phyloP scores from a whole-genome alignment of 1,140 invertebrate species.

The Galendromus occidentalis region DNA sequence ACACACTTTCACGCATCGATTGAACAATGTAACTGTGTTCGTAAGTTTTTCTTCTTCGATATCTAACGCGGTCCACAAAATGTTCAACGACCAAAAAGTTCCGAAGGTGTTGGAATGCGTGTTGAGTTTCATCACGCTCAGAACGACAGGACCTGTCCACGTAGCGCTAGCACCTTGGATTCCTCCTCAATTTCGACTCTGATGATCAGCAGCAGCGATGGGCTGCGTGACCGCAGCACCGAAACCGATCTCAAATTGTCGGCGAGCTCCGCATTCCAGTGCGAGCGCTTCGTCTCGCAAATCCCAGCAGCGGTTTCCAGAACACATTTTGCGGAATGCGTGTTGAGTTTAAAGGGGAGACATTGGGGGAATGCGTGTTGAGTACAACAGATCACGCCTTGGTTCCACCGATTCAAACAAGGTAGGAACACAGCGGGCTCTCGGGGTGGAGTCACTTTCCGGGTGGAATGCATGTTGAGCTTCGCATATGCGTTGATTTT shows the following conservation, averaged over 20 bases:
- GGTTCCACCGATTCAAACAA: no score
- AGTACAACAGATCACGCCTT: not conserved
- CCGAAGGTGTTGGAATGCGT: slow-evolving; percentile 8
- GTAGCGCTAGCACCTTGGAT: no score
- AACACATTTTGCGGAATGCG: slow-evolving; percentile 12
- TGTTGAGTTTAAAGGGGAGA: slow-evolving; percentile 6
- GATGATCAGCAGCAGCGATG: no score
- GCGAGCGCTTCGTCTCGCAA: no score
- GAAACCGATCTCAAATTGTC: no score
- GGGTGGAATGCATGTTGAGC: slow-evolving; percentile 11
- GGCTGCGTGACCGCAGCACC: no score
- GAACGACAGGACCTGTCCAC: not conserved
- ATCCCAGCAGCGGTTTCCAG: not conserved
- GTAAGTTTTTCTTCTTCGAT: no score
- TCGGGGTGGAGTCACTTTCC: not conserved
- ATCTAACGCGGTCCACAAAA: slow-evolving; percentile 2
- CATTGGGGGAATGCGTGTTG: slow-evolving; percentile 5
- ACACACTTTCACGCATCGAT: no score
- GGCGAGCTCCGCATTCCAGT: no score
- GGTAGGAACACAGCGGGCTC: not conserved
- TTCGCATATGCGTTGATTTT: not conserved
- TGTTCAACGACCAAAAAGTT: slow-evolving; percentile 8
- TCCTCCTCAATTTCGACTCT: no score
- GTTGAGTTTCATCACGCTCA: slow-evolving; percentile 11
- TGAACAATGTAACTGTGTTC: no score